Evolutionary conservation across 92 coral and sea anemone genomes (phyloP).

Genomic region (Zoanthus sansibaricus): DNA sequence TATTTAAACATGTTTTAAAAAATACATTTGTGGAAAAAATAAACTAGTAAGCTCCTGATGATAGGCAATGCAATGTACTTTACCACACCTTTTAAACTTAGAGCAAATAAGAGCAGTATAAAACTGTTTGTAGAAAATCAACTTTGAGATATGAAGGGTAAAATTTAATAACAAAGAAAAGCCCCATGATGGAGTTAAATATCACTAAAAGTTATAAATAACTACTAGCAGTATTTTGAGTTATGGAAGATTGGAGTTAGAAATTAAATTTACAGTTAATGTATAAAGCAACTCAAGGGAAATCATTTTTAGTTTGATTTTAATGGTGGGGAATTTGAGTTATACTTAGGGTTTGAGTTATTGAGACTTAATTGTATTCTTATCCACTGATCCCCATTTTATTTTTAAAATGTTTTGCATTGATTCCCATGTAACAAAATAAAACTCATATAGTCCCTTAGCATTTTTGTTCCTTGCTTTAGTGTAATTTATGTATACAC

Average conservation of each 20-base stretch:
- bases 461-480: no score
- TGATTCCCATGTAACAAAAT: no score
- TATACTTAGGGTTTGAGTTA: no score
- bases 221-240: conserved; percentile 24
- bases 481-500: no score
- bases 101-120: conserved; percentile 10
- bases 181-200: conserved; percentile 29
- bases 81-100: conserved; percentile 26
- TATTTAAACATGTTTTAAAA: conserved; percentile 41
- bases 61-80: conserved; percentile 17
- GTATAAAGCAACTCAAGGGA: no score
- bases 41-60: conserved; percentile 37
- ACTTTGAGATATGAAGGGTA: conserved; percentile 20
- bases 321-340: no score
- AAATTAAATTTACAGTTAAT: no score
- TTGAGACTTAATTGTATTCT: no score
- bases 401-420: no score
- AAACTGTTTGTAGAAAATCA: conserved; percentile 7
- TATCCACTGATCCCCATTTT: no score
- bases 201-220: conserved; percentile 12
- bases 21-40: conserved; percentile 9
- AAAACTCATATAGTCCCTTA: no score
- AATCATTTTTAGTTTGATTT: no score
- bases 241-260: conserved; percentile 1
- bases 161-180: conserved; percentile 27